These are phyloP conservation scores for Nowickia ferox DNA, from an alignment of 2,888 invertebrate species.

Conservation along the genomic window DNA sequence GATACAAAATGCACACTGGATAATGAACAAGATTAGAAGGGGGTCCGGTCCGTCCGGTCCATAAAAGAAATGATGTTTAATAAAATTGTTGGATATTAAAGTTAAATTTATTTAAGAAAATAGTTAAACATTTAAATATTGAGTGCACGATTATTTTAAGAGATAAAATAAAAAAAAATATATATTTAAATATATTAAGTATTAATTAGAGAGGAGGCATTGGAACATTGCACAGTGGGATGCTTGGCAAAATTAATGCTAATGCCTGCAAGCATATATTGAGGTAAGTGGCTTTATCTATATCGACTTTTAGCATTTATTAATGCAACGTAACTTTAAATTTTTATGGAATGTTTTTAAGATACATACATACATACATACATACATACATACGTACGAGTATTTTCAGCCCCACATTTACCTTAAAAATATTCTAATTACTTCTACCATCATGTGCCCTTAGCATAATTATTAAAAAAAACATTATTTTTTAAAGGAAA, in stretches of 20 bases:
- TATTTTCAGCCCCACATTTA: background rate
- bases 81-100: slow-evolving; percentile 60
- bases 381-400: no score
- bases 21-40: slow-evolving; percentile 49
- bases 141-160: background rate
- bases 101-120: slow-evolving; percentile 23
- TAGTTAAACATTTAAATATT: slow-evolving; percentile 16
- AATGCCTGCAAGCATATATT: no score
- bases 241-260: no score
- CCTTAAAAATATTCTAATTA: slow-evolving; percentile 20
- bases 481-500: slow-evolving; percentile 11
- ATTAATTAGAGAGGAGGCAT: slow-evolving; percentile 3
- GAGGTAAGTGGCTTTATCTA: no score
- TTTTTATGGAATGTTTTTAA: background rate
- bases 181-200: slow-evolving; percentile 16
- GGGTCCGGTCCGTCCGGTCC: background rate
- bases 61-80: slow-evolving; percentile 45
- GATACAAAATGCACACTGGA: slow-evolving; percentile 57
- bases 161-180: background rate
- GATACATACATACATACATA: no score
- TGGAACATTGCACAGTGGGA: background rate
- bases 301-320: no score
- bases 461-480: background rate
- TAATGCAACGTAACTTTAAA: no score
- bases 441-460: background rate